Base-by-base conservation (phyloP, 2,888 invertebrate genomes). In the Orthosia gothica region DNA sequence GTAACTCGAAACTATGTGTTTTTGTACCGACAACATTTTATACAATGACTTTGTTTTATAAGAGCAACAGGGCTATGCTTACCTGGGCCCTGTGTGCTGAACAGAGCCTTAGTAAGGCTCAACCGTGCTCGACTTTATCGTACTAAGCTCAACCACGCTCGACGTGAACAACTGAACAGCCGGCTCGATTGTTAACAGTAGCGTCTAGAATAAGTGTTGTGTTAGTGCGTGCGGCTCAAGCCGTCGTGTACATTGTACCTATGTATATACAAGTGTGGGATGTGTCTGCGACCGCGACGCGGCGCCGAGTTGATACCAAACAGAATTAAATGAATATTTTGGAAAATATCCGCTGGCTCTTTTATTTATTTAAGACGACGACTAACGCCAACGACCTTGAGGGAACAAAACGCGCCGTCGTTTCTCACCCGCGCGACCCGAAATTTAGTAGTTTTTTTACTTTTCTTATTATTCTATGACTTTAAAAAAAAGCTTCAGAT, bases 241-340 rank as follows among this genome's bases (percentile, higher is more conserved):
- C 18, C 50, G 50, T 23, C n/a, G 26, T 74, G 74, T 84, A 79
- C 74, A 74, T 80, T 85, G 87, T 85, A 81, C 74, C 61, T 82
- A 71, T 83, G 75, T 81, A 76, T 78, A 64, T 81, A 76, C 26
- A 50, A 64, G 64, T 70, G 69, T 69, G 65, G 73, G 81, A 62
- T 65, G 74, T 57, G 72, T 13, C 55, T 32, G 58, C 15, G 70
- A 40, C n/a, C 52, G 70, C 18, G 47, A 15, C 57, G 54, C 57
- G 55, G 52, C 75, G 83, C 50, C 23, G 63, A 62, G 76, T 76
- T 77, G 79, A 88, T 86, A 87, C 88, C 87, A 88, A 87, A 87
- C 87, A 20, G 79, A 87, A 87, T 72, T 74, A 83, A 88, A 78
- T 82, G 64, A 88, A 70, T 88, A 88, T 87, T 87, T 87, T 87